A percentile compares a stretch with the other conserved stretches of the same genome.
Evolutionary conservation across 2,797 vertebrate genomes (phyloP).

Genomic region (Artibeus jamaicensis): DNA sequence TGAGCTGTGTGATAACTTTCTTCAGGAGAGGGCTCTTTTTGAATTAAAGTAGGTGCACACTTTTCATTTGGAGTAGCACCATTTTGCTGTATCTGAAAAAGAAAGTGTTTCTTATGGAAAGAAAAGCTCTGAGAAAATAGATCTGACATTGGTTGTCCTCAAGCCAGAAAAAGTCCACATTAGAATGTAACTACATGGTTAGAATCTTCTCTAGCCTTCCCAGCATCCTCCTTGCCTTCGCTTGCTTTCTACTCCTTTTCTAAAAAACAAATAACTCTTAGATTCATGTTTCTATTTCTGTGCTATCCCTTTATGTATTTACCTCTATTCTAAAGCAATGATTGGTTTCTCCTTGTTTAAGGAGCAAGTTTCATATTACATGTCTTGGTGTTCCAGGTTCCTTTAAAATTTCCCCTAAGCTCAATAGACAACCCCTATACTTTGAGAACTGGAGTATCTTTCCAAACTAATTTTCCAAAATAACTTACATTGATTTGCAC

Average conservation of each 20-base stretch:
- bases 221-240: not conserved
- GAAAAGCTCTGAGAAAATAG: not conserved
- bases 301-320: not conserved
- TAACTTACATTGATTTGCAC: not conserved
- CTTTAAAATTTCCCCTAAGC: not conserved
- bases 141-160: not conserved
- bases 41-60: not conserved
- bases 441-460: not conserved
- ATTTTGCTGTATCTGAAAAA: slow-evolving; percentile 30
- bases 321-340: not conserved
- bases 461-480: not conserved
- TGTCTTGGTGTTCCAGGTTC: not conserved
- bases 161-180: not conserved
- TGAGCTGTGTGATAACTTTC: slow-evolving; percentile 5
- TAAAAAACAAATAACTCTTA: not conserved
- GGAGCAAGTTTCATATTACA: not conserved
- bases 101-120: not conserved
- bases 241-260: not conserved
- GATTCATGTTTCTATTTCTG: not conserved
- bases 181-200: not conserved
- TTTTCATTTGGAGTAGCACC: slow-evolving; percentile 17
- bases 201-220: not conserved
- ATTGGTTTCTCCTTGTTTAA: not conserved
- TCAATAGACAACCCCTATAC: not conserved
- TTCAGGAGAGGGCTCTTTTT: not conserved